phyloP scores from a whole-genome alignment of 2,888 invertebrate genomes.

The Globia sparganii region DNA sequence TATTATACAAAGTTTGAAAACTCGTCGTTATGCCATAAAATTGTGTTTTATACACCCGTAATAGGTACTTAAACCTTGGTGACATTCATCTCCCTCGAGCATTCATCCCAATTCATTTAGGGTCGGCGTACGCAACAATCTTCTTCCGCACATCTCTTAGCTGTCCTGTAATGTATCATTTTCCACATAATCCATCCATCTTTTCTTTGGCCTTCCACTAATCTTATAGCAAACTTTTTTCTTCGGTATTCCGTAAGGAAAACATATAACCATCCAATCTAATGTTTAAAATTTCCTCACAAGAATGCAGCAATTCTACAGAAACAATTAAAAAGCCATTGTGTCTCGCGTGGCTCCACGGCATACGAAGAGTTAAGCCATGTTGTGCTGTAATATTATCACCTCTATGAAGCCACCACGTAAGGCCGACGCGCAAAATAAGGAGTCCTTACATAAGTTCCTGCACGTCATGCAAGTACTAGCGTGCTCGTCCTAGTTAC shows the following conservation, averaged over 20 bases:
- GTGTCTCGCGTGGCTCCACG: no score
- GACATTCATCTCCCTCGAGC: background rate
- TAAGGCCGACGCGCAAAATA: background rate
- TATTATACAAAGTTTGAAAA: background rate
- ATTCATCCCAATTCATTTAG: no score
- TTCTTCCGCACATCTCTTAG: background rate
- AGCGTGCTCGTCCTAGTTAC: slow-evolving; percentile 36
- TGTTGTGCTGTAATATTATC: background rate
- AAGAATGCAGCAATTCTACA: no score
- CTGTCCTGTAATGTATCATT: background rate
- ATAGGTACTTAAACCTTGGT: background rate
- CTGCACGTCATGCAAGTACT: slow-evolving; percentile 22
- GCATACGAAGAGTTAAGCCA: no score
- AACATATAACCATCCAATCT: background rate
- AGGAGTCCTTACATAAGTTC: slow-evolving; percentile 14
- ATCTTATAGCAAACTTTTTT: background rate
- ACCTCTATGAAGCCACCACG: background rate
- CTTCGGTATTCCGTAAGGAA: background rate
- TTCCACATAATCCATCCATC: background rate
- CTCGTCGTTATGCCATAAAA: background rate
- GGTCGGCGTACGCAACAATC: background rate
- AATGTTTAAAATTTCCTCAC: background rate
- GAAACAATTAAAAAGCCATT: no score
- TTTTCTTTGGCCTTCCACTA: no score
- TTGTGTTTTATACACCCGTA: background rate